Base-by-base conservation (phyloP, 2,797 vertebrate species). In the Eidolon dupreanum region DNA sequence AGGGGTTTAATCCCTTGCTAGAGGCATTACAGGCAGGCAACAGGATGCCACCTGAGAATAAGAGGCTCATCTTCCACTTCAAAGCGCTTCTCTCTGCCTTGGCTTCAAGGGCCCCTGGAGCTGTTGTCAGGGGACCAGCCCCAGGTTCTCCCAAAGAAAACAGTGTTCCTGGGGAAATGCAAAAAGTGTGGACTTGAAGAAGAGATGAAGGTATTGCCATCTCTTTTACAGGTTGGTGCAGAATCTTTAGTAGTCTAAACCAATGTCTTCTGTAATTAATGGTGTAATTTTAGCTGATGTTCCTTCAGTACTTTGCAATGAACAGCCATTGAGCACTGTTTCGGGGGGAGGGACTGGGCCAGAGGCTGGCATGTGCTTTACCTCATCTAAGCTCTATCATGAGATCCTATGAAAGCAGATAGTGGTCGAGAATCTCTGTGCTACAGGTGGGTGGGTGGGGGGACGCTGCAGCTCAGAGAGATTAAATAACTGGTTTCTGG, bases 281-380 rank as follows among this genome's bases (percentile, higher is more conserved):
- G 6, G 28, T 63, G 6, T 73, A 61, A 46, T 43, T 71, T 92
- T 22, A 78, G 83, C 22, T 38, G 46, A 75, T 4, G 53, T 46
- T 10, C 2, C 5, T 36, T 49, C 24, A 19, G 5, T 1, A 19
- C 5, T 51, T 49, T 19, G 6, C 41, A 3, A 31, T 22, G 13
- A 46, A 5, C 0, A 11, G 20, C 9, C 46, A 36, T 1, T 13
- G 49, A 59, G 68, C 3, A 1, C 33, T 26, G 49, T n/a, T 2
- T 1, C 15, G 0, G 43, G 17, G 31, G 8, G 3, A 46, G 61
- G 10, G 17, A 9, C 10, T 65, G 28, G 22, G 31, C 28, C 33
- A 31, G 65, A 26, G 49, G 20, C 31, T 43, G 36, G n/a, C 57
- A 49, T 36, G 2, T 68, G 61, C 36, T 13, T n/a, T 46, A 51